phyloP scores from a whole-genome alignment of 2,888 invertebrate species.

The Silvanus unidentatus region DNA sequence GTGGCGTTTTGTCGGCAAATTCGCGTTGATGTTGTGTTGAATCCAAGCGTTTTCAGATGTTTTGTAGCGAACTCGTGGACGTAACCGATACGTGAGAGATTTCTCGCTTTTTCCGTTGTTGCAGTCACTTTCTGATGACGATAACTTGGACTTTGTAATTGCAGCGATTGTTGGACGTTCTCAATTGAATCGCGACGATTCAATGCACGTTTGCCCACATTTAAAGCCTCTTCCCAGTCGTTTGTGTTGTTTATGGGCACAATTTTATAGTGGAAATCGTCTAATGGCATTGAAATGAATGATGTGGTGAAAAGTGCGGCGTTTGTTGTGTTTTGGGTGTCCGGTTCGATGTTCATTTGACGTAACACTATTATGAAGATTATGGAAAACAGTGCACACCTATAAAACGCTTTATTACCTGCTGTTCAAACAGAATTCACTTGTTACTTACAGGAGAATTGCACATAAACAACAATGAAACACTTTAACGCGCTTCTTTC shows the following conservation, averaged over 20 bases:
- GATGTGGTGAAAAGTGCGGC: too few relatives aligned
- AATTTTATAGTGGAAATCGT: slow-evolving; percentile 5
- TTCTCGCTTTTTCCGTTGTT: slow-evolving; percentile 55
- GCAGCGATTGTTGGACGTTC: slow-evolving; percentile 47
- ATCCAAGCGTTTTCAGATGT: too few relatives aligned
- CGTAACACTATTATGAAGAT: background rate
- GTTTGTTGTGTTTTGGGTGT: too few relatives aligned
- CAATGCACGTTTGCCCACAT: slow-evolving; percentile 53
- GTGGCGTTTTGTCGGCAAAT: slow-evolving; percentile 11
- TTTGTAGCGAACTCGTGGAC: slow-evolving; percentile 65
- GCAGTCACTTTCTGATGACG: slow-evolving; percentile 67
- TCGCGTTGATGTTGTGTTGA: too few relatives aligned
- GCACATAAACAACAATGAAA: slow-evolving; percentile 70
- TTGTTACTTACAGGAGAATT: slow-evolving; percentile 59
- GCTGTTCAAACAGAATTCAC: background rate
- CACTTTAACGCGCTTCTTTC: slow-evolving; percentile 51
- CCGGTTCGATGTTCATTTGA: background rate
- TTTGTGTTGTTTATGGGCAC: slow-evolving; percentile 9
- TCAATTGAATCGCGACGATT: slow-evolving; percentile 54
- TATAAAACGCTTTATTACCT: too few relatives aligned
- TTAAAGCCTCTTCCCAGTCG: slow-evolving; percentile 20
- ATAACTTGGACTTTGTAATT: slow-evolving; percentile 56
- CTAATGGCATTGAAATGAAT: too few relatives aligned
- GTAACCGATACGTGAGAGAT: slow-evolving; percentile 60
- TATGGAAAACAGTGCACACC: background rate